Conservation (phyloP, 2,888 invertebrate species). For the Plutella xylostella region DNA sequence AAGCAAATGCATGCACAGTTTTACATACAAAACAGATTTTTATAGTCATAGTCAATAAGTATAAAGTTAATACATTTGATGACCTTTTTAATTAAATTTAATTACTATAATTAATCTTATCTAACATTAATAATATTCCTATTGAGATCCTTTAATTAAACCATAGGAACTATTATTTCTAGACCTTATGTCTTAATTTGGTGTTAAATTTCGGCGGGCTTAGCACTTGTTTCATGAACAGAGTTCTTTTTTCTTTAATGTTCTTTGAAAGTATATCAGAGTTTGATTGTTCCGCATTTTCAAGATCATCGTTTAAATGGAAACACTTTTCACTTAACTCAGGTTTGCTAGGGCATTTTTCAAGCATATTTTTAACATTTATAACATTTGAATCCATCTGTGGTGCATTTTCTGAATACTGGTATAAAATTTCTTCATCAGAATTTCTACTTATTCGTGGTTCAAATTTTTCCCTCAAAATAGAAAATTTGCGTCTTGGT, state of each 20-base stretch:
- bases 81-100: no score
- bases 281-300: slow-evolving; percentile 19
- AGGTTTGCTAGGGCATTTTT: slow-evolving; percentile 19
- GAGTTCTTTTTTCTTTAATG: slow-evolving; percentile 61
- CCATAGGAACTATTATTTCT: slow-evolving; percentile 8
- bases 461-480: slow-evolving; percentile 70
- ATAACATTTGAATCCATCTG: slow-evolving; percentile 33
- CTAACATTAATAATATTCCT: neutral
- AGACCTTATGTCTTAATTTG: slow-evolving; percentile 50
- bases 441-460: slow-evolving; percentile 51
- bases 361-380: slow-evolving; percentile 35
- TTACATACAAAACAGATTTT: no score
- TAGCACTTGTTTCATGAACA: slow-evolving; percentile 70
- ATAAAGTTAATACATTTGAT: no score
- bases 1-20: no score
- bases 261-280: slow-evolving; percentile 33
- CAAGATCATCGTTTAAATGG: slow-evolving; percentile 7
- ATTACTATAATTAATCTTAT: no score
- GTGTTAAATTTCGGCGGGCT: slow-evolving; percentile 69
- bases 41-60: no score
- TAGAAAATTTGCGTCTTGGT: slow-evolving; percentile 70
- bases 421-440: slow-evolving; percentile 58
- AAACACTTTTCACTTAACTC: neutral
- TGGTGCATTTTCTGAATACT: slow-evolving; percentile 40
- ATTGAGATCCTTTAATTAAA: slow-evolving; percentile 1